Evolutionary conservation across 2,113 vertebrate genomes (phyloP), one percentile per base, ranked within the genome.

Genomic region (Triplophysa rosa): DNA sequence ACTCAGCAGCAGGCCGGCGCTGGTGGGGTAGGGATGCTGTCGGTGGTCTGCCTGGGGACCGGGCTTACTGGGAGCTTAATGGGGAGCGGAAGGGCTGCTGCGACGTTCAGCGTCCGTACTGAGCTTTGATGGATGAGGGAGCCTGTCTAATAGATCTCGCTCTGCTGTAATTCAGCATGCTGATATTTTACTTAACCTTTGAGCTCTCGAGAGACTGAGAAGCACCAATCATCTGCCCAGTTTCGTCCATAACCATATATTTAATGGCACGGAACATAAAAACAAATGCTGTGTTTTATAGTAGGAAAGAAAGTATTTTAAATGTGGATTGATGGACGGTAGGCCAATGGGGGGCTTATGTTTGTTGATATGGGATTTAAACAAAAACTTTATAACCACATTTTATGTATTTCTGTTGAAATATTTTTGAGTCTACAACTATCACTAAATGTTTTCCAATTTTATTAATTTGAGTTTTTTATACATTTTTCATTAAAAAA

Each of bases 171-270:
- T 82, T 88, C 72, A 83, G 14, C 62, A 67, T 29, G 67, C 80
- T 87, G 83, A 88, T 87, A 87, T 91, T 86, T 88, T 80, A 78
- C 84, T 86, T 88, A 88, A 90, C 89, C 89, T 90, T 87, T 87
- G 76, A 86, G 88, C 86, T 89, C 88, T 85, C 86, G 69, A 54
- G 74, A 78, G 84, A 75, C 78, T 81, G 7, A 19, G 21, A 23
- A 68, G 49, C 63, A 62, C 21, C 21, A 77, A 62, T 86, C 71
- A 77, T 67, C 80, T 62, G 68, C 40, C 40, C 56, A 47, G 47
- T 74, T 63, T 74, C 14, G 45, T 23, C 37, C 4, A n/a, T 37
- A 80, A 83, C 84, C 80, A 49, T 77, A 84, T 58, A 24, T 75
- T 12, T 69, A 29, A 63, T 67, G 70, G 21, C 49, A 54, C 16